Base-by-base conservation (phyloP, 2,113 vertebrate genomes). In the Scalopus aquaticus region DNA sequence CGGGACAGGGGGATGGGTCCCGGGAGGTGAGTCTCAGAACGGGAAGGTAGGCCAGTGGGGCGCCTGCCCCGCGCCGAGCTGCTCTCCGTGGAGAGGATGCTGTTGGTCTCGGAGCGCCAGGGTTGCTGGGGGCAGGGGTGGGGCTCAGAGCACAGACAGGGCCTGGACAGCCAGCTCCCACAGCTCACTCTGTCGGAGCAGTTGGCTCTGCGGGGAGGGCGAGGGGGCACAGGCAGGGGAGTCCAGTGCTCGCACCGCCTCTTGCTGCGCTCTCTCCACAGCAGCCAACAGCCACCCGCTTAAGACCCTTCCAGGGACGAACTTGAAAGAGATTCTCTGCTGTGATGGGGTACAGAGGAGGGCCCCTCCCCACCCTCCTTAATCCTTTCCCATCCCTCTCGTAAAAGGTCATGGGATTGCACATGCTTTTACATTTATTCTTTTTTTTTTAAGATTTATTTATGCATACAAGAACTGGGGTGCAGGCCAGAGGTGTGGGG, bases 111-210 rank as follows among this genome's bases (percentile, higher is more conserved):
- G n/a, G n/a, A n/a, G n/a, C n/a, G n/a, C n/a, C n/a, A n/a, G n/a
- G n/a, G n/a, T n/a, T n/a, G n/a, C n/a, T n/a, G 9, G 15, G 44
- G 9, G 11, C 0, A 7, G 16, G 13, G 30, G n/a, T 13, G 12
- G 8, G 3, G 24, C 7, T 80, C 69, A n/a, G 93, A 54, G 10
- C 20, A 11, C 32, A 60, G 9, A 56, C 58, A 22, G n/a, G 6
- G 26, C 13, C 72, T 20, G 30, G 46, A 19, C 44, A 44, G 5
- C 2, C 15, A 3, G 5, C 9, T 24, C 22, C 60, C 16, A n/a
- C 16, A 0, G 6, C 20, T 65, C 6, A 0, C 30, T n/a, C 37
- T 11, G 15, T 24, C 19, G 0, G 12, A 4, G 4, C 4, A 10
- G 46, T 12, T 12, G 46, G 5, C 44, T 44, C 44, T 49, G 11